Evolutionary conservation across 2,888 invertebrate genomes (phyloP).

Genomic region (Limnephilus rhombicus): DNA sequence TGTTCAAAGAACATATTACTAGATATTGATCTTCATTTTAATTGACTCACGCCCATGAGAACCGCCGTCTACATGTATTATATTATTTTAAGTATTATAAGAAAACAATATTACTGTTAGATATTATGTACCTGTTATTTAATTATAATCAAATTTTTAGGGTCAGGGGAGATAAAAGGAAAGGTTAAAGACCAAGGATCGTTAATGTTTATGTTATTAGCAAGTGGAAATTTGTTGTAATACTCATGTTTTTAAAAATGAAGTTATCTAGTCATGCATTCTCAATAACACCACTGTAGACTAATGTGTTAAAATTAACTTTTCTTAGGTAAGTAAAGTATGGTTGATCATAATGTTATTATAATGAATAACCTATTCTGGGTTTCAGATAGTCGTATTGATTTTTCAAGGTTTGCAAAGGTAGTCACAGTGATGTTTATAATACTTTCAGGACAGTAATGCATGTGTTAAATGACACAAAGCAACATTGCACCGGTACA

Average conservation of each 20-base stretch:
- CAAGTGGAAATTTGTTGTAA: neutral
- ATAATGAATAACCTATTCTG: neutral
- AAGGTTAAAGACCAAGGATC: neutral
- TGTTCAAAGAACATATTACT: neutral
- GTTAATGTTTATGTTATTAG: neutral
- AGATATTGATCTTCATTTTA: neutral
- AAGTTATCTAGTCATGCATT: neutral
- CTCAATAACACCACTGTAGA: neutral
- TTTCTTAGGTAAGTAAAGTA: neutral
- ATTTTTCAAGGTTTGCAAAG: slow-evolving; percentile 1
- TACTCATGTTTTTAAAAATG: neutral
- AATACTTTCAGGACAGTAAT: neutral
- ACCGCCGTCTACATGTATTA: neutral
- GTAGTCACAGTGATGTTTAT: neutral
- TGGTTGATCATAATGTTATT: neutral
- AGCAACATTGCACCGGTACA: neutral
- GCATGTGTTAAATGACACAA: neutral
- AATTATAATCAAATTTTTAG: slow-evolving; percentile 28
- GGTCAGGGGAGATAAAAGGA: neutral
- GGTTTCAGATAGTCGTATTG: neutral
- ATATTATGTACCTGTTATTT: slow-evolving; percentile 49
- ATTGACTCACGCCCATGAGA: neutral
- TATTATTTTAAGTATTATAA: neutral
- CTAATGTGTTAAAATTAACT: neutral
- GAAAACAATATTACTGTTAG: slow-evolving; percentile 44